Conservation (phyloP, 2,797 vertebrate genomes). For the Scleropages formosus region DNA sequence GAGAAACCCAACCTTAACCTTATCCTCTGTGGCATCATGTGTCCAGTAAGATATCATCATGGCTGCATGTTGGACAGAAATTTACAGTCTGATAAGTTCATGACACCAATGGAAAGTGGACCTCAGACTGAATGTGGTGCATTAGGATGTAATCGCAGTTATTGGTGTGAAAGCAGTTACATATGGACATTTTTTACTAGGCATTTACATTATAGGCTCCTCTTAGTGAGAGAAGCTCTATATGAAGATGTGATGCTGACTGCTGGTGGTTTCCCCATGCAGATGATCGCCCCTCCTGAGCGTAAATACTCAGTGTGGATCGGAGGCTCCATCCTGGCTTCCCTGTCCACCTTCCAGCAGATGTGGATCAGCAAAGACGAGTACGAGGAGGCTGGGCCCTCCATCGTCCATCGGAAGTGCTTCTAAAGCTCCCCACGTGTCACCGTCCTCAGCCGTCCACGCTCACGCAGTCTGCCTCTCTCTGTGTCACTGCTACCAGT, state of each 20-base stretch:
- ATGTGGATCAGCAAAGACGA: slow-evolving; percentile 63
- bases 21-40: no score
- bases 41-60: neutral
- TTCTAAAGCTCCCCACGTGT: slow-evolving; percentile 39
- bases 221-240: neutral
- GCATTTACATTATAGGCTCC: neutral
- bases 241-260: neutral
- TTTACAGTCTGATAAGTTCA: neutral
- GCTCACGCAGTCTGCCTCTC: neutral
- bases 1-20: neutral
- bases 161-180: no score
- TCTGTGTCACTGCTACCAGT: slow-evolving; percentile 6
- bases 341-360: slow-evolving; percentile 59
- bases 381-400: slow-evolving; percentile 56
- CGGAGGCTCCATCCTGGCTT: slow-evolving; percentile 58
- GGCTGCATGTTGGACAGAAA: neutral
- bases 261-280: neutral
- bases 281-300: slow-evolving; percentile 60
- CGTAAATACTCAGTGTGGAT: slow-evolving; percentile 59
- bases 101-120: neutral
- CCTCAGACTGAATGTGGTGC: no score
- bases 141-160: no score
- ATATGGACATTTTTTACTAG: neutral
- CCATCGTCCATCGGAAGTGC: slow-evolving; percentile 56
- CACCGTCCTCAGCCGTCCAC: neutral